These are phyloP conservation scores for Lordiphosa andalusiaca DNA, from an alignment of 2,888 invertebrate genomes.

Conservation along the genomic window DNA sequence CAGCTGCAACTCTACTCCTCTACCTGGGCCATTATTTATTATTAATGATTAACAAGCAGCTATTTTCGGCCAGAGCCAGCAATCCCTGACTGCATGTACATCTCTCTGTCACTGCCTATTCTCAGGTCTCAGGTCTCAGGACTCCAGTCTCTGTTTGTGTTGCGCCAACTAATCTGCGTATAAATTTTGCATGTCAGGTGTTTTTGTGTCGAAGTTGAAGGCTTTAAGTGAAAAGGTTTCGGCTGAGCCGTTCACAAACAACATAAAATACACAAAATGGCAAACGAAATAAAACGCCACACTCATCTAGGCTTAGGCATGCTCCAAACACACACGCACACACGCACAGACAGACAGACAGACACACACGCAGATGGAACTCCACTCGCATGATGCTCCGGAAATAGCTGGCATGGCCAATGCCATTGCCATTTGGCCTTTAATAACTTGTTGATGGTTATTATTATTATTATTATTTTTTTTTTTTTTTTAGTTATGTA, in stretches of 20 bases:
- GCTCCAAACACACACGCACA: background rate
- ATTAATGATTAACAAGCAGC: slow-evolving; percentile 66
- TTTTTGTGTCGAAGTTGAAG: slow-evolving; percentile 34
- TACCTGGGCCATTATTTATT: slow-evolving; percentile 66
- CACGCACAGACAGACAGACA: slow-evolving; percentile 1
- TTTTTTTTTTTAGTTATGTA: too few species aligned
- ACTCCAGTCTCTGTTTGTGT: background rate
- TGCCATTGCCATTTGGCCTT: too few species aligned
- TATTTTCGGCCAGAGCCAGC: slow-evolving; percentile 6
- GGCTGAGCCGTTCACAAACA: slow-evolving; percentile 24
- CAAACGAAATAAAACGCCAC: slow-evolving; percentile 7
- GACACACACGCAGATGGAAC: too few species aligned
- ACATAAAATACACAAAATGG: slow-evolving; percentile 14
- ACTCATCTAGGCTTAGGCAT: slow-evolving; percentile 7
- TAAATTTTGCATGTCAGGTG: slow-evolving; percentile 56
- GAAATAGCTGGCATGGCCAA: too few species aligned
- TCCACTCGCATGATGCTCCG: too few species aligned
- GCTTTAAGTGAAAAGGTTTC: slow-evolving; percentile 42
- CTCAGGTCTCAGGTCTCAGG: background rate
- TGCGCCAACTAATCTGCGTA: slow-evolving; percentile 46
- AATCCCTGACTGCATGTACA: slow-evolving; percentile 4
- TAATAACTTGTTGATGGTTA: too few species aligned
- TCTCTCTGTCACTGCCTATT: slow-evolving; percentile 17
- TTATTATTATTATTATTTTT: too few species aligned
- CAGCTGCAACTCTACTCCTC: slow-evolving; percentile 51